phyloP scores from a whole-genome alignment of 1,140 invertebrate species.

The Nephila pilipes region DNA sequence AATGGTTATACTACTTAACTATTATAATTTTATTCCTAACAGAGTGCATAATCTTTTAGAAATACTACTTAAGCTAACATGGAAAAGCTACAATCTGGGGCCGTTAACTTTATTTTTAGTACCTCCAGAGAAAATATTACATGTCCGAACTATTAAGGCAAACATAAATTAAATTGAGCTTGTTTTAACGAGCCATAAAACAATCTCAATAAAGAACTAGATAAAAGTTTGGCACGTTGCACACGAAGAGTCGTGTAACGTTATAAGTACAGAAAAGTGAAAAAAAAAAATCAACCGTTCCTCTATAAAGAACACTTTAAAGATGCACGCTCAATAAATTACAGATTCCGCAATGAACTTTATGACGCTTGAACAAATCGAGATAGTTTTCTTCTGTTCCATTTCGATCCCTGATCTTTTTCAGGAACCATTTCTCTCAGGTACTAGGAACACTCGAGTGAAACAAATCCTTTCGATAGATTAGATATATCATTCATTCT shows the following conservation, averaged over 20 bases:
- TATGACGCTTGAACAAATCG: slow-evolving; percentile 7
- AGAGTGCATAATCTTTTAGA: slow-evolving; percentile 27
- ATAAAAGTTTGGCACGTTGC: slow-evolving; percentile 11
- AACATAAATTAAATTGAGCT: slow-evolving; percentile 54
- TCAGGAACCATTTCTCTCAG: neutral
- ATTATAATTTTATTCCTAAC: slow-evolving; percentile 20
- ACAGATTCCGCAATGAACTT: slow-evolving; percentile 7
- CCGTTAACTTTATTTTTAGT: slow-evolving; percentile 35
- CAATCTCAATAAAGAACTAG: slow-evolving; percentile 30
- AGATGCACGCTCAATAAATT: slow-evolving; percentile 11
- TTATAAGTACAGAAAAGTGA: neutral
- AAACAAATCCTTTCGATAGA: no score
- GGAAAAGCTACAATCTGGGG: slow-evolving; percentile 4
- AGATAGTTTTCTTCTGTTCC: neutral
- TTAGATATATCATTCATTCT: no score
- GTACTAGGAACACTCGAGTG: neutral
- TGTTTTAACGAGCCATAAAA: slow-evolving; percentile 57
- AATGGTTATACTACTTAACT: slow-evolving; percentile 25
- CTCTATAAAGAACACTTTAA: slow-evolving; percentile 27
- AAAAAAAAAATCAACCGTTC: neutral
- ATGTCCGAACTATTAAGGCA: slow-evolving; percentile 32
- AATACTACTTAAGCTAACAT: neutral
- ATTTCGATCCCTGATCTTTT: neutral
- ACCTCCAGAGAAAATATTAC: slow-evolving; percentile 2
- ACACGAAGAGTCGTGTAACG: neutral